Evolutionary conservation across 2,113 vertebrate genomes (phyloP), one percentile per base, ranked within the genome.

Genomic region (Chiloscyllium plagiosum): DNA sequence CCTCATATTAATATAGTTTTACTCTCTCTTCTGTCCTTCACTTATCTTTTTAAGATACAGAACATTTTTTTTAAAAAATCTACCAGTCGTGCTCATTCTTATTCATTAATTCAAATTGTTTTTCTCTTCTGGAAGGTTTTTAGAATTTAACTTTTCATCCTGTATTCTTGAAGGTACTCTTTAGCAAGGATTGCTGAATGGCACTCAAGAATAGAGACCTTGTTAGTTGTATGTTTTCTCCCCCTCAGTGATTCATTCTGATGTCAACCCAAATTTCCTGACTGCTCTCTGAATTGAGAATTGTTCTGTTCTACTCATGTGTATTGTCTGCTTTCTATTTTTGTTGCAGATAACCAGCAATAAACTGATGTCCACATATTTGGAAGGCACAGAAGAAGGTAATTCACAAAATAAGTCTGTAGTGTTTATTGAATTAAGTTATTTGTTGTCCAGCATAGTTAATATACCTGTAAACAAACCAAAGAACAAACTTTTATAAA

Each of bases 381-480:
- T 97, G 83, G 98, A 97, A 90, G 98, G 98, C 93, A 97, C 96
- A 33, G 97, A 98, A 52, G 98, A 98, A 97, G 98, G 98, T 98
- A 96, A 95, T 56, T 80, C 37, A 95, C 47, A 95, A 95, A 95
- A 47, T 50, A 95, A 42, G 66, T 52, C n/a, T 72, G 66, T 70
- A 24, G 15, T 69, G n/a, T 65, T 65, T 1, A 13, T 50, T 47
- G 42, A 61, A 92, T 92, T 65, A 24, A 37, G 61, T 42, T 93
- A 22, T 61, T 93, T 7, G 42, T 29, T 90, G 52, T 33, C 52
- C 87, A 90, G 3, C 52, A 33, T 90, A 17, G 29, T 10, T 89
- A 29, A 56, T 29, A 15, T 47, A 89, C 86, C 3, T 56, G 52
- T 33, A 4, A 90, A 90, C 61, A 12, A n/a, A n/a, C n/a, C n/a